Base-by-base conservation (phyloP, 2,888 invertebrate species). In the Poecilus cupreus region DNA sequence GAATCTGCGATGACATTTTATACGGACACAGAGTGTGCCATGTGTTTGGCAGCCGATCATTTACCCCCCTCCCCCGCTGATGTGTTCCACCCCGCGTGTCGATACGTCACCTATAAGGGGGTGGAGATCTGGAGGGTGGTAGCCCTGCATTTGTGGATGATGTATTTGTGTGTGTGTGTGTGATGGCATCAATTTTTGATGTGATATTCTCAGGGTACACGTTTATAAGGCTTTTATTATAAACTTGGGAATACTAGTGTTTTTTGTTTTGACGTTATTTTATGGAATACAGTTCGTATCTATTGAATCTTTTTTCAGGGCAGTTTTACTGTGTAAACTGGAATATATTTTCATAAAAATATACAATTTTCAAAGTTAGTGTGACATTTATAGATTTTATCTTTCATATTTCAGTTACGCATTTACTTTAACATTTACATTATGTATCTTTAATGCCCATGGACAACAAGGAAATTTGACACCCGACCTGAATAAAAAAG, bases 161-260 rank as follows among this genome's bases (percentile, higher is more conserved):
- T 43, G 46, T 46, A 60, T 60, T 26, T 60, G 72, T 22, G 24
- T 43, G 72, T 72, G 22, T 70, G 43, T 70, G 16, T 70, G 70
- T 37, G 18, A 46, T n/a, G 22, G 72, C 26, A 79, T 79, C 79
- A 79, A 79, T 79, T 49, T 79, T 79, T 68, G 68, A 79, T 79
- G 24, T 18, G 68, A 20, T 77, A 46, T 32, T 79, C 79, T 79
- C 79, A n/a, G 16, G 79, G 37, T 49, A 68, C 64, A 70, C 68
- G 64, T 79, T 79, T 79, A 32, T 32, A 49, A 32, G 32, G 24
- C 68, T 79, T 79, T 79, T 79, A 79, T 79, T 79, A 79, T 68
- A 20, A 68, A 64, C 68, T 49, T 22, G 79, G 79, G 79, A 79
- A 24, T 79, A 70, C 68, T 46, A 18, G 13, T 68, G 39, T 79